Base-by-base conservation (phyloP, 2,888 invertebrate genomes). In the Amblyteles armatorius region DNA sequence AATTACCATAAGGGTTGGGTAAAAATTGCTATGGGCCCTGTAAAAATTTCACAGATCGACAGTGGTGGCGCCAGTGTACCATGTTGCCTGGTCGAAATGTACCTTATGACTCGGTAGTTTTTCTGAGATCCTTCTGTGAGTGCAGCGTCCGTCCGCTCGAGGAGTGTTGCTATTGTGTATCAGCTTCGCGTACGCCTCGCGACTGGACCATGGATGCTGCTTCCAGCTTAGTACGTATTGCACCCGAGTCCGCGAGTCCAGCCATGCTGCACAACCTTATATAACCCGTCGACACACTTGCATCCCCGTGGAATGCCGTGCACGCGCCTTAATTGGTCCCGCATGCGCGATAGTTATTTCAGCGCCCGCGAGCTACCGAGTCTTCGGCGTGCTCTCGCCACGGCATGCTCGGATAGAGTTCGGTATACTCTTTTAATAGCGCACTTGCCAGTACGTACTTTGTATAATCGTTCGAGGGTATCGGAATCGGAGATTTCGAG, bases 261-360 rank as follows among this genome's bases (percentile, higher is more conserved):
- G 82, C 83, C 72, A 71, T 85, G 82, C 83, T 80, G 82, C 83
- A 85, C 87, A 88, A 87, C 88, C 90, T 90, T 90, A 89, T 88
- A 88, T 88, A 90, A 89, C 89, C 86, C 77, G 85, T 83, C 90
- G 90, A 90, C 90, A 90, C 87, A 91, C 90, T 90, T 90, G 90
- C 85, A 87, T 87, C 86, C 86, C 74, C 72, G 76, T 79, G 88
- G 89, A 89, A 89, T 89, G 87, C 76, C 71, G 87, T 79, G 88
- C 86, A 88, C 89, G 89, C 86, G 86, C 88, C 87, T 88, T 88
- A 88, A 89, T 89, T 90, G 89, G 86, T 83, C 79, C 87, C 85
- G 77, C 83, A 82, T 83, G 79, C 83, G 82, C 84, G 83, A 86
- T 76, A 82, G 87, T 79, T 83, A 83, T 85, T 87, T 84, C 81